A percentile compares a stretch with the other conserved stretches of the same genome.
These are phyloP conservation scores for western clawed frog (Xenopus tropicalis) DNA, from an alignment of 2,113 vertebrate genomes.

Conservation along the genomic window DNA sequence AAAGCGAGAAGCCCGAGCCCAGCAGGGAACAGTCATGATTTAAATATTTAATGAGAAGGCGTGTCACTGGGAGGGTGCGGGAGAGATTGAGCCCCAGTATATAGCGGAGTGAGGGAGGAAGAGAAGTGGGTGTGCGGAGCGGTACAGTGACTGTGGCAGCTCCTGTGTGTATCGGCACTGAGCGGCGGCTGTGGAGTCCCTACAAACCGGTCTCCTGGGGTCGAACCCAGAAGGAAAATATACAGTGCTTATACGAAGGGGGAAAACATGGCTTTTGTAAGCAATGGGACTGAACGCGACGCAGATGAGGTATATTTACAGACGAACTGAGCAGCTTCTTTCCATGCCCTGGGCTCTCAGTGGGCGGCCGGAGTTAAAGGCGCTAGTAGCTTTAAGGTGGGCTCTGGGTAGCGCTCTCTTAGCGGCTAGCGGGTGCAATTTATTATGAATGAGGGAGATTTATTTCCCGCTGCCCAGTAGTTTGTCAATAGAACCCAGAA, in stretches of 20 bases:
- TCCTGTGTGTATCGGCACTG: neutral
- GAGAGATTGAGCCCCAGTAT: neutral
- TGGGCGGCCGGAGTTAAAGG: neutral
- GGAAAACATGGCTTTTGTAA: constrained; percentile 26
- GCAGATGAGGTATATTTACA: constrained; percentile 24
- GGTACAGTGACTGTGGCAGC: neutral
- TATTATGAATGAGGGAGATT: too few species aligned
- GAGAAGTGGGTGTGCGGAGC: neutral
- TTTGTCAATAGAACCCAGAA: too few species aligned
- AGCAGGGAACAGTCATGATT: too few species aligned
- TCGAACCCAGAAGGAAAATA: neutral
- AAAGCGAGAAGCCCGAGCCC: too few species aligned
- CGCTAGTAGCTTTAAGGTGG: neutral
- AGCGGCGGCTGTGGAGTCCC: too few species aligned
- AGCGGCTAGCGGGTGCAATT: too few species aligned
- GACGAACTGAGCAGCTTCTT: neutral
- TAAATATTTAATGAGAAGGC: constrained; percentile 21
- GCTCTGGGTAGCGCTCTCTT: too few species aligned
- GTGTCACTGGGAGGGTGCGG: neutral
- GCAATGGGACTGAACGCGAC: constrained; percentile 15
- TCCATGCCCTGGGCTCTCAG: neutral
- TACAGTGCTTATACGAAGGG: neutral
- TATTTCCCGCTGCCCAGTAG: too few species aligned
- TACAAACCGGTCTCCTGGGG: neutral
- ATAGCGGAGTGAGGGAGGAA: neutral